Conservation (phyloP, 2,888 invertebrate genomes). For the Coronaproctus castanopsis region DNA sequence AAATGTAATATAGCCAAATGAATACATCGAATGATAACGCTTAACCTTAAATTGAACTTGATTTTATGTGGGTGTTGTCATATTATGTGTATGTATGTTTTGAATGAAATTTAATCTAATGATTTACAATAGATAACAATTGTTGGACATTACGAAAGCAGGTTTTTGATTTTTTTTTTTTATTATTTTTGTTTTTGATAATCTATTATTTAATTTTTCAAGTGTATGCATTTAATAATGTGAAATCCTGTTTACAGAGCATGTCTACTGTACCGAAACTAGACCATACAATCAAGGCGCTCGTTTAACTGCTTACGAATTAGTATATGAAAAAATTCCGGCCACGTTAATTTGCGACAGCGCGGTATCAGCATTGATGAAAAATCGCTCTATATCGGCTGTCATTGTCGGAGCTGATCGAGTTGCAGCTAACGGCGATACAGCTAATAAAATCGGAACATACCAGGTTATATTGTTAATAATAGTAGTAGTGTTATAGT, state of each 20-base stretch:
- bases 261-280: constrained; percentile 91
- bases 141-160: too few species aligned
- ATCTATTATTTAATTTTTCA: too few species aligned
- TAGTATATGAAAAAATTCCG: constrained; percentile 79
- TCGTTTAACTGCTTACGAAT: constrained; percentile 83
- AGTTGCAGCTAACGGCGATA: constrained; percentile 89
- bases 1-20: too few species aligned
- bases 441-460: constrained; percentile 96
- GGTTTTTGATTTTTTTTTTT: too few species aligned
- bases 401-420: constrained; percentile 96
- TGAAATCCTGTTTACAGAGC: constrained; percentile 37
- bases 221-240: too few species aligned
- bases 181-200: too few species aligned
- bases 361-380: constrained; percentile 84
- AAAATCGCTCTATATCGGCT: constrained; percentile 58
- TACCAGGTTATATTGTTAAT: constrained; percentile 53
- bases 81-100: too few species aligned
- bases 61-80: too few species aligned
- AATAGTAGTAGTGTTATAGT: background rate
- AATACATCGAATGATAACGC: too few species aligned
- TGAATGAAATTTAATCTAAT: too few species aligned
- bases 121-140: too few species aligned
- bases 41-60: too few species aligned
- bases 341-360: constrained; percentile 84
- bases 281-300: constrained; percentile 96